Evolutionary conservation across 2,888 invertebrate species (phyloP).

Genomic region (Xestobium rufovillosum): DNA sequence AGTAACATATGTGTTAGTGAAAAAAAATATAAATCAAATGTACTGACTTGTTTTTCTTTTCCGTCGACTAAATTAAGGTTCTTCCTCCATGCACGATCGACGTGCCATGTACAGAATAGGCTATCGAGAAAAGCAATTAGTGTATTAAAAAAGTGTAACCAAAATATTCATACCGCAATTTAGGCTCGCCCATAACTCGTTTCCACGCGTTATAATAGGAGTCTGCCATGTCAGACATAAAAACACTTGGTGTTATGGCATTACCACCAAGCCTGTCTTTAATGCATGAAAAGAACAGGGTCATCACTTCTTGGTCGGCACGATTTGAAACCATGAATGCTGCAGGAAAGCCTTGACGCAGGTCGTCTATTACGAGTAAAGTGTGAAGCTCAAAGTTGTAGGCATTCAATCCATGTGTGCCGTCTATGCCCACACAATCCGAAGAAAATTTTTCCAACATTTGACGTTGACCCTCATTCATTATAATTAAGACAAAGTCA

Average conservation of each 20-base stretch:
- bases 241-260: slow-evolving; percentile 12
- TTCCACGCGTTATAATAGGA: slow-evolving; percentile 17
- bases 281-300: slow-evolving; percentile 4
- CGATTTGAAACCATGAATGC: slow-evolving; percentile 18
- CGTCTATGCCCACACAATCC: slow-evolving; percentile 25
- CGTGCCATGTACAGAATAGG: slow-evolving; percentile 19
- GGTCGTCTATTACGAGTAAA: slow-evolving; percentile 22
- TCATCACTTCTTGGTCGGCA: slow-evolving; percentile 2
- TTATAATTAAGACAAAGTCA: slow-evolving; percentile 25
- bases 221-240: slow-evolving; percentile 17
- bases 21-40: too few relatives aligned
- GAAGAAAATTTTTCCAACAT: slow-evolving; percentile 23
- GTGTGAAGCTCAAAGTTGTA: slow-evolving; percentile 24
- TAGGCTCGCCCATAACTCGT: slow-evolving; percentile 10
- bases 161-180: too few relatives aligned
- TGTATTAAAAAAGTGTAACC: too few relatives aligned
- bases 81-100: slow-evolving; percentile 15
- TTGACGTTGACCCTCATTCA: slow-evolving; percentile 24
- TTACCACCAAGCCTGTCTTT: slow-evolving; percentile 4
- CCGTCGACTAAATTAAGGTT: slow-evolving; percentile 16
- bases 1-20: too few relatives aligned
- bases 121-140: slow-evolving; percentile 12
- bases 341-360: slow-evolving; percentile 23
- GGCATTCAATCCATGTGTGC: slow-evolving; percentile 22
- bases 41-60: slow-evolving; percentile 13